Evolutionary conservation across 2,113 vertebrate genomes (phyloP).

Genomic region (Albula goreensis): DNA sequence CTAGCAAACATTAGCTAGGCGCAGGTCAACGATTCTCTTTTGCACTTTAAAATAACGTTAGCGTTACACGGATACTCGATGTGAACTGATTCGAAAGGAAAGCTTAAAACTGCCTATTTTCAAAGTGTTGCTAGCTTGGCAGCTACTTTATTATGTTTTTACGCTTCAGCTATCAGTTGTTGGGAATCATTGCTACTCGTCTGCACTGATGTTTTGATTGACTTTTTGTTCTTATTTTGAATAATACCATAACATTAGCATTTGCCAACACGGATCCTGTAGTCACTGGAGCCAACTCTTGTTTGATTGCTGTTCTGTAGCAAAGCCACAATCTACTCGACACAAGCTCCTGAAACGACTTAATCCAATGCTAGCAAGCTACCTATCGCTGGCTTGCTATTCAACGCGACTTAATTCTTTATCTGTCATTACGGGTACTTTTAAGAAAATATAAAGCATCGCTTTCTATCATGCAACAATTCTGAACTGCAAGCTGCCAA

Average conservation of each 20-base stretch:
- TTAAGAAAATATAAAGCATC: background rate
- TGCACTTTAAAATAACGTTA: slow-evolving; percentile 45
- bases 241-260: background rate
- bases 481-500: slow-evolving; percentile 14
- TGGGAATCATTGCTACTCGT: slow-evolving; percentile 19
- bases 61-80: slow-evolving; percentile 9
- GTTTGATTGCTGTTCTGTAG: background rate
- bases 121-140: slow-evolving; percentile 26
- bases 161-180: background rate
- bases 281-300: background rate
- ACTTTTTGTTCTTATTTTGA: background rate
- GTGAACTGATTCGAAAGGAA: slow-evolving; percentile 35
- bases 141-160: slow-evolving; percentile 7
- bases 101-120: slow-evolving; percentile 34
- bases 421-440: slow-evolving; percentile 17
- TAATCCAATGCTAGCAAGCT: background rate
- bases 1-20: slow-evolving; percentile 12
- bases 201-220: background rate
- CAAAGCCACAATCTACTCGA: background rate
- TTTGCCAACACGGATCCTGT: background rate
- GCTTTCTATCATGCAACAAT: background rate
- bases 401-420: background rate
- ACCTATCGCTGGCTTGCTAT: background rate
- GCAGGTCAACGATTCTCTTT: slow-evolving; percentile 31
- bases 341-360: background rate